Conservation (phyloP, 2,888 invertebrate genomes). For the Lypha dubia region DNA sequence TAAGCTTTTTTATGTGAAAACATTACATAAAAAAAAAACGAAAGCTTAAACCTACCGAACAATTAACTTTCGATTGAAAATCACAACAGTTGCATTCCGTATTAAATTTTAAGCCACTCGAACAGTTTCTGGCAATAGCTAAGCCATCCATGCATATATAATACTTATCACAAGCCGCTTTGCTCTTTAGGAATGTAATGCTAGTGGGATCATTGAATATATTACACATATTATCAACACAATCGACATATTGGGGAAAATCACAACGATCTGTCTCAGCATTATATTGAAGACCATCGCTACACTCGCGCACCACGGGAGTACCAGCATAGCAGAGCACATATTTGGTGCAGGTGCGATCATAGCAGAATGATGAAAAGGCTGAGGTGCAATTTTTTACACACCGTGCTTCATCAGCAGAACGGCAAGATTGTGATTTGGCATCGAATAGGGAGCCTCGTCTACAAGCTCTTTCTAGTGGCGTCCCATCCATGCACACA, state of each 20-base stretch:
- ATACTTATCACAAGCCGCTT: constrained; percentile 77
- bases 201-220: constrained; percentile 75
- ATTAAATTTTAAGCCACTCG: constrained; percentile 78
- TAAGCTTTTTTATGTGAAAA: background rate
- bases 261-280: constrained; percentile 80
- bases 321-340: constrained; percentile 77
- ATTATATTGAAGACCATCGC: constrained; percentile 80
- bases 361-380: constrained; percentile 76
- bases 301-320: constrained; percentile 77
- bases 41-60: constrained; percentile 75
- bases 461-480: constrained; percentile 75
- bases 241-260: constrained; percentile 79
- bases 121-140: constrained; percentile 75
- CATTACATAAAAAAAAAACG: background rate
- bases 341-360: constrained; percentile 80
- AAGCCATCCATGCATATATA: constrained; percentile 79
- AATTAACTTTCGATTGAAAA: constrained; percentile 76
- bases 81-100: constrained; percentile 77
- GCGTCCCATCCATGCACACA: constrained; percentile 75
- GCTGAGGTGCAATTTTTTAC: constrained; percentile 75
- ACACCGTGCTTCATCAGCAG: constrained; percentile 74
- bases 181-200: constrained; percentile 78
- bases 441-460: constrained; percentile 75
- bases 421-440: constrained; percentile 76
- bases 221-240: constrained; percentile 78